Base-by-base conservation (phyloP, 1,140 invertebrate genomes). In the Sinella curviseta region DNA sequence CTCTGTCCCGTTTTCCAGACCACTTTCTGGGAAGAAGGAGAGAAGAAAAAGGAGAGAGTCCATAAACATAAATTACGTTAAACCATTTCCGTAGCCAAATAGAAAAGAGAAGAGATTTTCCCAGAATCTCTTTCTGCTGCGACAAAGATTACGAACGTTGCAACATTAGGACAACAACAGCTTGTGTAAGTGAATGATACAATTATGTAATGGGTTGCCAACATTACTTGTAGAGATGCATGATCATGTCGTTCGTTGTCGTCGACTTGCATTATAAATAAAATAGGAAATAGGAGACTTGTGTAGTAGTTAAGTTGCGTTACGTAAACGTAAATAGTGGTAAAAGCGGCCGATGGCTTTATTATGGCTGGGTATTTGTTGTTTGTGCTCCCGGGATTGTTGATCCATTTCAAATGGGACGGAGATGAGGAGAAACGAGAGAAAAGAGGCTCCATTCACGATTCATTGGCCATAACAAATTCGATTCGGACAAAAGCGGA, bases 391-490 rank as follows among this genome's bases (percentile, higher is more conserved):
- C 39, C 70, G 60, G 78, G 78, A 82, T 76, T 79, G 76, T 78
- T 80, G 60, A 57, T 82, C 81, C 81, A 82, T 82, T 82, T 80
- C 78, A 74, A 78, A 67, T 82, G 79, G 67, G 65, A 28, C 34
- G 60, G 39, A 60, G 76, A 76, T 78, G 30, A 77, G 79, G 30
- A 77, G 79, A 12, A 39, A 31, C 3, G 16, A 33, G 16, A 36
- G 3, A 74, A 28, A 24, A 31, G 12, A 54, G 35, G 60, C 33
- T 60, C 33, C 76, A 82, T 82, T 82, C 81, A 82, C 81, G 81
- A 82, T 78, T 77, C 81, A 82, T 82, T 82, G 81, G 81, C 78
- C 77, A 77, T 80, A 80, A 82, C 81, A 82, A 82, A 82, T 82
- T 80, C 78, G 76, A 81, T 82, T 82, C 81, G 78, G 81, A 79